Conservation (phyloP, 2,113 vertebrate species). For the Otus sunia region DNA sequence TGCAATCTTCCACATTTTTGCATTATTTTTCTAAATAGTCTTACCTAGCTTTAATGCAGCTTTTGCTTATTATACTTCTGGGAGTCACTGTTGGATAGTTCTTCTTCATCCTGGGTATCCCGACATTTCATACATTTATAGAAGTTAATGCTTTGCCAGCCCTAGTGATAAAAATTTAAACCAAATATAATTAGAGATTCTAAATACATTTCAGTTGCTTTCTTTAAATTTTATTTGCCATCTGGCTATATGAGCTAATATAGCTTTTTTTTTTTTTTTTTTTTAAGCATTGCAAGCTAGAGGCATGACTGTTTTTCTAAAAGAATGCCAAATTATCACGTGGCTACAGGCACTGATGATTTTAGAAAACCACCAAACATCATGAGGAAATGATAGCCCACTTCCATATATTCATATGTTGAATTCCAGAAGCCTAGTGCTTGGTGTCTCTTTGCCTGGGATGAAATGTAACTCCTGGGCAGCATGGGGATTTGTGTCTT, state of each 20-base stretch:
- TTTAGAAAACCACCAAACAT: not conserved
- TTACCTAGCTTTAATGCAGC: not conserved
- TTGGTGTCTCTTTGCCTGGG: not conserved
- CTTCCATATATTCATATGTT: not conserved
- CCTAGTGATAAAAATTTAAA: not conserved
- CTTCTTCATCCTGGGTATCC: not conserved
- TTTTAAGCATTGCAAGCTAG: not conserved
- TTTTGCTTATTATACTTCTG: not conserved
- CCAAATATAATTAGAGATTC: not conserved
- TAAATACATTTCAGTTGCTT: not conserved
- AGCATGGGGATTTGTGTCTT: not conserved
- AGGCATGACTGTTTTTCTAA: not conserved
- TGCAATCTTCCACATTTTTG: not conserved
- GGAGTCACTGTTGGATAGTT: not conserved
- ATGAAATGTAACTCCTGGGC: not conserved
- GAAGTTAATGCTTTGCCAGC: not conserved
- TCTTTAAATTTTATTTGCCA: constrained; percentile 4
- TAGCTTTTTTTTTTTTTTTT: not conserved
- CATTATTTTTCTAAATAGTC: constrained; percentile 21
- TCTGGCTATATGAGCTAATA: not conserved
- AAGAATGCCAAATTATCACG: not conserved
- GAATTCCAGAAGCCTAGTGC: not conserved
- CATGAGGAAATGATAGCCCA: not conserved
- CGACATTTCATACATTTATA: not conserved
- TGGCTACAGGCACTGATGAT: not conserved